These are phyloP conservation scores for Euura saliciscinereae DNA, from an alignment of 1,140 invertebrate species.

Conservation along the genomic window DNA sequence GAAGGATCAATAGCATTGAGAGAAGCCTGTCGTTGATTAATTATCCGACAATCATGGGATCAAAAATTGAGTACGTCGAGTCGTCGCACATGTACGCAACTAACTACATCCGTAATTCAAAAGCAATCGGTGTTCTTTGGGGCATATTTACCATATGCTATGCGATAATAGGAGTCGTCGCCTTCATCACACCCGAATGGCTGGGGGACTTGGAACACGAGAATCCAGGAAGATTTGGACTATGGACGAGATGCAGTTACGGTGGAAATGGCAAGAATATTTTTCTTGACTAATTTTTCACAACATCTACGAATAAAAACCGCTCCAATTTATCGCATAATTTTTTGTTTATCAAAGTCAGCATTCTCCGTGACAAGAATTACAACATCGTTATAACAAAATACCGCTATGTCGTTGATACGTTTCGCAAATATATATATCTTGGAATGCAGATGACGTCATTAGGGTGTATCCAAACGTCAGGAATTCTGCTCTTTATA, in stretches of 20 bases:
- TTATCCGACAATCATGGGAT: conserved; percentile 70
- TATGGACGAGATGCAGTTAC: conserved; percentile 85
- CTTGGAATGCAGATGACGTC: conserved; percentile 6
- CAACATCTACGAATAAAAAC: no score
- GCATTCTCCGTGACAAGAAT: no score
- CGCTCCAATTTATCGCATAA: no score
- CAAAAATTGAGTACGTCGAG: conserved; percentile 90
- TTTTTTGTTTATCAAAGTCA: no score
- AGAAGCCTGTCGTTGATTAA: neutral
- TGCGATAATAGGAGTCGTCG: conserved; percentile 92
- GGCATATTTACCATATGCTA: conserved; percentile 96
- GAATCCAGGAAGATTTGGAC: conserved; percentile 87
- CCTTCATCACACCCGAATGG: conserved; percentile 97
- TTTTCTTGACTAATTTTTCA: neutral
- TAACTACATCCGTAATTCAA: conserved; percentile 94
- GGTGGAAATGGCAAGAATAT: conserved; percentile 45
- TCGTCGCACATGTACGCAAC: conserved; percentile 88
- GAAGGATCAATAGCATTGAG: neutral
- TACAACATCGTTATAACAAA: no score
- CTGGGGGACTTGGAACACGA: conserved; percentile 82
- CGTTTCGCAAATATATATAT: neutral
- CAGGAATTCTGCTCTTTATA: neutral
- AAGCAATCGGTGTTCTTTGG: conserved; percentile 96
- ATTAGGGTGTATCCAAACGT: neutral
- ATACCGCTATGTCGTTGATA: neutral